A percentile compares a stretch with the other conserved stretches of the same genome.
Conservation (phyloP, 2,888 invertebrate species). For the Drosophila yooni region DNA sequence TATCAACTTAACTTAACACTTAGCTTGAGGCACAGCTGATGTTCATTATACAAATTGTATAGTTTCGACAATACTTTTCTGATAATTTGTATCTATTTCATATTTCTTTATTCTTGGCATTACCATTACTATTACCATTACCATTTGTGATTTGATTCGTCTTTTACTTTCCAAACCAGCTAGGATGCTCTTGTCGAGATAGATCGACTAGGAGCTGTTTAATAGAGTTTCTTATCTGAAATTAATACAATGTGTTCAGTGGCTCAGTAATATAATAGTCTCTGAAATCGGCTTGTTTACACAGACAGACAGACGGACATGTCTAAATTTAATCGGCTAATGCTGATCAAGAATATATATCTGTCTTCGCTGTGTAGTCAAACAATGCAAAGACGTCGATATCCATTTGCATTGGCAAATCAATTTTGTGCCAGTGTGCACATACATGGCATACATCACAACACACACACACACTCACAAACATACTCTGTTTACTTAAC, state of each 20-base stretch:
- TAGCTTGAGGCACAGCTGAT: too few relatives aligned
- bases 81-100: background rate
- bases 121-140: background rate
- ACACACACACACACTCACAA: background rate
- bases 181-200: background rate
- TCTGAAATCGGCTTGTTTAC: background rate
- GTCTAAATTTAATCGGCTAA: background rate
- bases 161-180: background rate
- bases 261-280: background rate
- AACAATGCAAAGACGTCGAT: background rate
- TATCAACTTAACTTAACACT: background rate
- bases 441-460: background rate
- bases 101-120: background rate
- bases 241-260: background rate
- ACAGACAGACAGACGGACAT: background rate
- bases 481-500: constrained; percentile 36
- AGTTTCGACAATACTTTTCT: background rate
- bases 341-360: background rate
- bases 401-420: constrained; percentile 12
- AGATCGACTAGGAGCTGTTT: background rate
- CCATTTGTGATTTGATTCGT: background rate
- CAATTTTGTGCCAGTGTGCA: constrained; percentile 22
- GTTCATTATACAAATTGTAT: background rate
- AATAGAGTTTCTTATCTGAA: background rate
- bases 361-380: background rate